Conservation (phyloP, 1,140 invertebrate species). For the Ladona fulva region DNA sequence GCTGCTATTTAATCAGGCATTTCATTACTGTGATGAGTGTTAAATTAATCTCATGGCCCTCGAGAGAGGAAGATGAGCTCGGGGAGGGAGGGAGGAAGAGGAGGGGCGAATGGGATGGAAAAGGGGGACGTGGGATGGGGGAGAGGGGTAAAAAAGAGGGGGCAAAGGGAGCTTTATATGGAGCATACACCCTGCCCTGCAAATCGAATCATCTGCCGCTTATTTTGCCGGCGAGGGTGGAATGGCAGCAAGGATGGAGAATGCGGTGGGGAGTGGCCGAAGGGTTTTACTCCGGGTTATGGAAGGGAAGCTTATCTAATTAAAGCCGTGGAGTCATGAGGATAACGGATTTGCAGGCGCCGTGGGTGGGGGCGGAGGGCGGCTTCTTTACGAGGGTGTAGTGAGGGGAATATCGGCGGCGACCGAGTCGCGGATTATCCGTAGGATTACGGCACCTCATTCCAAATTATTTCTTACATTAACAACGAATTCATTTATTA, state of each 20-base stretch:
- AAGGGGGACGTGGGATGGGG: not conserved
- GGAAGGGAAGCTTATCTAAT: slow-evolving; percentile 4
- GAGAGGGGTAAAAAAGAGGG: not conserved
- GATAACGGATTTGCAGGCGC: not conserved
- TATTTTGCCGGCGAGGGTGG: not conserved
- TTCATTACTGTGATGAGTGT: slow-evolving; percentile 19
- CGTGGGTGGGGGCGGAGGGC: not conserved
- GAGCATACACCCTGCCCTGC: not conserved
- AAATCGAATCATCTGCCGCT: not conserved
- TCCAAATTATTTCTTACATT: no score
- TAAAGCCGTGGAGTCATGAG: not conserved
- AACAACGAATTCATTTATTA: no score
- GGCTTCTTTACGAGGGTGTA: not conserved
- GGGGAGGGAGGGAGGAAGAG: not conserved
- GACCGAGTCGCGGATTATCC: not conserved
- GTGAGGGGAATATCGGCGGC: not conserved
- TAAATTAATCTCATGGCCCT: slow-evolving; percentile 17
- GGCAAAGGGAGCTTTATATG: not conserved
- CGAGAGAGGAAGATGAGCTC: not conserved
- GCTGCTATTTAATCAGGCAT: slow-evolving; percentile 17
- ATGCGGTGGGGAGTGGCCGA: not conserved
- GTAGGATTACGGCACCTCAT: not conserved
- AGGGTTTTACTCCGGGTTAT: not conserved
- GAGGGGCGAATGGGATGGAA: not conserved
- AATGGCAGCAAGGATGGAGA: not conserved